Conservation (phyloP, 2,113 vertebrate species). For the Dasyurus viverrinus region DNA sequence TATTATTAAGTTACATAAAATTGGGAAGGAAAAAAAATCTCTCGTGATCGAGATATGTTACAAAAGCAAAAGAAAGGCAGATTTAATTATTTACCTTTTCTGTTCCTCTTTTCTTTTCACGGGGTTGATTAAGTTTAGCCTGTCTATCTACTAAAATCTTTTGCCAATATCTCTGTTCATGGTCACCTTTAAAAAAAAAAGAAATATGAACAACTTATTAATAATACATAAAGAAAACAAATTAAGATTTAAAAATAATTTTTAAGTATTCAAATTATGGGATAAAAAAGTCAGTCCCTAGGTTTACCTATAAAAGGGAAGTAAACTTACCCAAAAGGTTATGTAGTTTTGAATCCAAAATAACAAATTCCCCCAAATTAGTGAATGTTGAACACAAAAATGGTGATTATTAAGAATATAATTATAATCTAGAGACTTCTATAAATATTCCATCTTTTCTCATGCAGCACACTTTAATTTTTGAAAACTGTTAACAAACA, state of each 20-base stretch:
- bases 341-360: not conserved
- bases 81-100: constrained; percentile 89
- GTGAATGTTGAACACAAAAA: not conserved
- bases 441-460: not conserved
- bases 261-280: not conserved
- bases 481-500: not conserved
- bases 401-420: not conserved
- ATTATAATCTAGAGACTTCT: not conserved
- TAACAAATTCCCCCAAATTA: not conserved
- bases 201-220: not conserved
- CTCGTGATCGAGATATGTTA: not conserved
- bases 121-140: constrained; percentile 95
- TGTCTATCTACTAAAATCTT: constrained; percentile 99
- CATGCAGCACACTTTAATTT: not conserved
- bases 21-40: not conserved
- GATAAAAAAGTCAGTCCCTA: not conserved
- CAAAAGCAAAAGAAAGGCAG: not conserved
- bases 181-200: constrained; percentile 86
- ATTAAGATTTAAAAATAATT: not conserved
- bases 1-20: not conserved
- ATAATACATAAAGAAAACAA: not conserved
- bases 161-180: constrained; percentile 98
- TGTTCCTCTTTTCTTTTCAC: constrained; percentile 96
- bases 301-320: not conserved
- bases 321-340: not conserved